Evolutionary conservation across 2,797 vertebrate species (phyloP).

Genomic region (Neostethus bicornis): DNA sequence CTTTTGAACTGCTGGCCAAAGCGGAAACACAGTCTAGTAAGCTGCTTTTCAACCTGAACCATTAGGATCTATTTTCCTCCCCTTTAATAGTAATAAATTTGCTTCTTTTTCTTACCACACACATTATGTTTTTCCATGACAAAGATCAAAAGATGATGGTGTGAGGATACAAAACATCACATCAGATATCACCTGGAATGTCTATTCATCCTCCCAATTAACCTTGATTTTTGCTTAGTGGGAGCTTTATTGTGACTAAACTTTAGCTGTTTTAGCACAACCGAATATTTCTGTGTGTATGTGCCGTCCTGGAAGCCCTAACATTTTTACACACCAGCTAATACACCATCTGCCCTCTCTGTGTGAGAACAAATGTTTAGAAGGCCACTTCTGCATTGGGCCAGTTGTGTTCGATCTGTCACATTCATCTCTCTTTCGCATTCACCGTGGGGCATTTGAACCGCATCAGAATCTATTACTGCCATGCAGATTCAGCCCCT

Average conservation of each 20-base stretch:
- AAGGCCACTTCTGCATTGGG: constrained; percentile 63
- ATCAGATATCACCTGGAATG: constrained; percentile 56
- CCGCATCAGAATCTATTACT: constrained; percentile 77
- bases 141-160: constrained; percentile 75
- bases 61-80: constrained; percentile 76
- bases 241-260: constrained; percentile 38
- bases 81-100: constrained; percentile 75
- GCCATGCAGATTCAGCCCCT: constrained; percentile 74
- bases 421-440: constrained; percentile 79
- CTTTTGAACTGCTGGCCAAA: constrained; percentile 78
- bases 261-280: no score
- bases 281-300: constrained; percentile 27
- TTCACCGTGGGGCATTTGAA: constrained; percentile 77
- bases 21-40: constrained; percentile 79
- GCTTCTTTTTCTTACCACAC: constrained; percentile 65
- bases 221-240: constrained; percentile 32
- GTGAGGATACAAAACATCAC: constrained; percentile 48
- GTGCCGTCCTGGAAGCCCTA: no score
- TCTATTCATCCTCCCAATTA: constrained; percentile 43
- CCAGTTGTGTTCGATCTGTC: constrained; percentile 61
- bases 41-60: constrained; percentile 77
- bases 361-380: constrained; percentile 53
- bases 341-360: constrained; percentile 30
- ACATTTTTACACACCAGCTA: constrained; percentile 25
- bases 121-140: constrained; percentile 69